Base-by-base conservation (phyloP, 64 coral and sea anemone genomes). In the Stichodactyla helianthus region DNA sequence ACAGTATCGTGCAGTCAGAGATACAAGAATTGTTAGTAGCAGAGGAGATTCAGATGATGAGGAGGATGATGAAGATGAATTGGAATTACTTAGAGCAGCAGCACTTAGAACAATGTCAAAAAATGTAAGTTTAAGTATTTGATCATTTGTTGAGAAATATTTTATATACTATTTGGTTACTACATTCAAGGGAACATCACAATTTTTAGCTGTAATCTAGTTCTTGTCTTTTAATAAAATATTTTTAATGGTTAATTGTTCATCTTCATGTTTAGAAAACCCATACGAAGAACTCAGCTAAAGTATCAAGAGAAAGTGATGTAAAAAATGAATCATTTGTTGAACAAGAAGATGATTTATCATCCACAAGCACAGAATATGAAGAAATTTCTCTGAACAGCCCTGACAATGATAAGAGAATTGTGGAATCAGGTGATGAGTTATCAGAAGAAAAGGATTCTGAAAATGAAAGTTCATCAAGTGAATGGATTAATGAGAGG, bases 351-450 rank as follows among this genome's bases (percentile, higher is more conserved):
- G 83, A 58, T 60, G 55, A 51, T 60, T 20, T 14, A 12, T 84
- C 83, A 84, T 84, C 83, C 51, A 27, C 83, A 22, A 84, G 83
- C 31, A 84, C 83, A 63, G 83, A 60, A 84, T 84, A 84, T 62
- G 83, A 84, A 50, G 83, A 84, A 4, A 84, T 84, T 15, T 58
- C 54, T 8, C 25, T 84, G 12, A 63, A 84, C 54, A 84, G 83
- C 17, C 83, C 83, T 53, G 53, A 25, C 23, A 59, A 17, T 52
- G 79, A 82, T 53, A 16, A 10, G 16, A 60, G 31, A 15, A 28
- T 6, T 63, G 44, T 14, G 17, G 78, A 81, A 52, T 84, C 83
- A 27, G 10, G 54, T 84, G 83, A 84, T 61, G 83, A 84, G 53
- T 7, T 16, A 25, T 59, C 54, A 17, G 55, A 55, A 84, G 83